These are phyloP conservation scores for Lasaia peninsularis DNA, from an alignment of 1,140 invertebrate genomes.

Conservation along the genomic window DNA sequence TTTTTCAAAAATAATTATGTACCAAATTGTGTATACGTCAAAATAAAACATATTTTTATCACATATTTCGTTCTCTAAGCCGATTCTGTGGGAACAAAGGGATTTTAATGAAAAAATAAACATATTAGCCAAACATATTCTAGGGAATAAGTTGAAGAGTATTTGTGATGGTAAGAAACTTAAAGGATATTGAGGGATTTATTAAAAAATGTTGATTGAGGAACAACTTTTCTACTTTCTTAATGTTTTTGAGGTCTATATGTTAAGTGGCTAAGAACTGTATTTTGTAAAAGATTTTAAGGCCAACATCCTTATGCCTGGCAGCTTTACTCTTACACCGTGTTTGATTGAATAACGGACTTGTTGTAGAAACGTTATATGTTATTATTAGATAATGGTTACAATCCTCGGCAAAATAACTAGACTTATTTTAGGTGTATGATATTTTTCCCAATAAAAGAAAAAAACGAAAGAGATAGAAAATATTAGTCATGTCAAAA, in stretches of 20 bases:
- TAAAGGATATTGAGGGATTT: conserved; percentile 44
- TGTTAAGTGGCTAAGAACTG: conserved; percentile 64
- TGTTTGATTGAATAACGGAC: neutral
- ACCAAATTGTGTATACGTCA: too few relatives aligned
- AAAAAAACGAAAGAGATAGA: too few relatives aligned
- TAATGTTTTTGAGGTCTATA: conserved; percentile 39
- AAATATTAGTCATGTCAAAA: too few relatives aligned
- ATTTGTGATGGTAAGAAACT: neutral
- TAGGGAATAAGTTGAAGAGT: neutral
- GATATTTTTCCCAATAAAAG: too few relatives aligned
- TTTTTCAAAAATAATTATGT: too few relatives aligned
- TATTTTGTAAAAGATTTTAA: conserved; percentile 14
- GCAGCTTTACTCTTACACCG: neutral
- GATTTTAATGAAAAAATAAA: neutral
- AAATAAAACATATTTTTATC: too few relatives aligned
- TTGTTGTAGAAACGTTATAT: too few relatives aligned
- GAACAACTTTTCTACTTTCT: conserved; percentile 54
- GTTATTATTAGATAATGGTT: too few relatives aligned
- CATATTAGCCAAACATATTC: conserved; percentile 8
- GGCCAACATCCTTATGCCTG: neutral
- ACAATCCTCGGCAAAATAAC: too few relatives aligned
- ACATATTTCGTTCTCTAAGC: too few relatives aligned
- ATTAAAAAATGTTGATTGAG: conserved; percentile 40
- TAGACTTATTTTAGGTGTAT: too few relatives aligned
- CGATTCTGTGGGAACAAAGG: too few relatives aligned